These are phyloP conservation scores for Lapara coniferarum DNA, from an alignment of 2,888 invertebrate species.

Conservation along the genomic window DNA sequence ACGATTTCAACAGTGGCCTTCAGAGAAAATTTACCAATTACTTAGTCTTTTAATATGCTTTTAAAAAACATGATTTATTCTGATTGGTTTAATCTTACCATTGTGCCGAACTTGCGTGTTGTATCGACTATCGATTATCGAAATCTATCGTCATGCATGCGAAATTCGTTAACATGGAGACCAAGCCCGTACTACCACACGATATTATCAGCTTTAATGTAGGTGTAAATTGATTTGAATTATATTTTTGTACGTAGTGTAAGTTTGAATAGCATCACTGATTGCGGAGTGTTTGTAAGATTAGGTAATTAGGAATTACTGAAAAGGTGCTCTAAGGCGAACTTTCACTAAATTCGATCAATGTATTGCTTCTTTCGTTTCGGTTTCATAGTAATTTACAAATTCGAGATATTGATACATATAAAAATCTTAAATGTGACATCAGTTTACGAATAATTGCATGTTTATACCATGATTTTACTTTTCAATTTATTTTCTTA, in stretches of 20 bases:
- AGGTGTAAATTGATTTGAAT: conserved; percentile 63
- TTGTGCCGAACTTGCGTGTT: too few species aligned
- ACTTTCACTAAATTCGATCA: conserved; percentile 10
- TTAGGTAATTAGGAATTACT: conserved; percentile 29
- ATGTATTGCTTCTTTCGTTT: background rate
- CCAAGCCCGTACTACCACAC: conserved; percentile 48
- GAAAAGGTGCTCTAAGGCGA: conserved; percentile 18
- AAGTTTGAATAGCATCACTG: conserved; percentile 44
- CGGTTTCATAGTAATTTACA: too few species aligned
- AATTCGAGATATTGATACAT: too few species aligned
- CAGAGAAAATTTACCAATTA: too few species aligned
- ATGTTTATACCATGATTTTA: too few species aligned
- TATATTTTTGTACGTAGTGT: conserved; percentile 72
- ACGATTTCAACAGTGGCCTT: too few species aligned
- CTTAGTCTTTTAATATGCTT: too few species aligned
- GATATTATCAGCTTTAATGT: conserved; percentile 71
- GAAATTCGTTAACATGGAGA: conserved; percentile 26
- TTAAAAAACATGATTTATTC: too few species aligned
- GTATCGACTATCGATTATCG: background rate
- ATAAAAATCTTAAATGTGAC: too few species aligned
- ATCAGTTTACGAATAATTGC: too few species aligned
- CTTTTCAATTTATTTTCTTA: background rate
- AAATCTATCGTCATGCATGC: conserved; percentile 6
- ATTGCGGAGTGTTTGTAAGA: conserved; percentile 36
- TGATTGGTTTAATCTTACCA: too few species aligned